Evolutionary conservation across 2,888 invertebrate genomes (phyloP).

Genomic region (Harmothoe impar): DNA sequence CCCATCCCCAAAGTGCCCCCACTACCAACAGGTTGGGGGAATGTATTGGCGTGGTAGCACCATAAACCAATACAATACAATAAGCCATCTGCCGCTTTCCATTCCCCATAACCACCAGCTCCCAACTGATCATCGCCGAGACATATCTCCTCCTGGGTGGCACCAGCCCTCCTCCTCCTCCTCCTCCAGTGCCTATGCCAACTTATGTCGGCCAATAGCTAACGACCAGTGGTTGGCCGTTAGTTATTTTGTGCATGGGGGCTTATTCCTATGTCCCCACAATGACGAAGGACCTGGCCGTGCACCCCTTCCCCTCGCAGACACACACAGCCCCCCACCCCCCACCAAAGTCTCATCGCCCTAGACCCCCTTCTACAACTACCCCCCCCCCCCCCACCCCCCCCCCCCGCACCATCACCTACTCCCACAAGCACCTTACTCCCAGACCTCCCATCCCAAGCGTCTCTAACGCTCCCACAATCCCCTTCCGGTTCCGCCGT

Average conservation of each 20-base stretch:
- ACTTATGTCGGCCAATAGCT: constrained; percentile 6
- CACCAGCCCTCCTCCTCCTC: neutral
- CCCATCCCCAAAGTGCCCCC: neutral
- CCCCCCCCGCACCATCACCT: neutral
- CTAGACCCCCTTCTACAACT: neutral
- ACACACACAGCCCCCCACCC: neutral
- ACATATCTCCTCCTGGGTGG: neutral
- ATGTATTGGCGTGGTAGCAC: neutral
- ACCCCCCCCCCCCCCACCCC: neutral
- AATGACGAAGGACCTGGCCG: neutral
- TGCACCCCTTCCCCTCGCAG: neutral
- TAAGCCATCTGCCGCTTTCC: neutral
- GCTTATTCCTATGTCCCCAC: constrained; percentile 45
- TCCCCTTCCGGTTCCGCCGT: neutral
- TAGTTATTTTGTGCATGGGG: constrained; percentile 46
- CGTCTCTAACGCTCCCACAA: constrained; percentile 53
- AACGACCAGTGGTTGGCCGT: neutral
- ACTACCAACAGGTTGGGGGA: neutral
- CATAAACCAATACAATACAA: constrained; percentile 43
- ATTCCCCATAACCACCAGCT: neutral
- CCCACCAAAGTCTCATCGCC: neutral
- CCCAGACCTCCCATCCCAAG: neutral
- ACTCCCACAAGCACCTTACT: neutral
- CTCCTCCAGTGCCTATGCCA: neutral
- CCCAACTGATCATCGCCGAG: neutral